A percentile compares a stretch with the other conserved stretches of the same genome.
These are phyloP conservation scores for Speoplatyrhinus poulsoni DNA, from an alignment of 2,113 vertebrate genomes.

Conservation along the genomic window DNA sequence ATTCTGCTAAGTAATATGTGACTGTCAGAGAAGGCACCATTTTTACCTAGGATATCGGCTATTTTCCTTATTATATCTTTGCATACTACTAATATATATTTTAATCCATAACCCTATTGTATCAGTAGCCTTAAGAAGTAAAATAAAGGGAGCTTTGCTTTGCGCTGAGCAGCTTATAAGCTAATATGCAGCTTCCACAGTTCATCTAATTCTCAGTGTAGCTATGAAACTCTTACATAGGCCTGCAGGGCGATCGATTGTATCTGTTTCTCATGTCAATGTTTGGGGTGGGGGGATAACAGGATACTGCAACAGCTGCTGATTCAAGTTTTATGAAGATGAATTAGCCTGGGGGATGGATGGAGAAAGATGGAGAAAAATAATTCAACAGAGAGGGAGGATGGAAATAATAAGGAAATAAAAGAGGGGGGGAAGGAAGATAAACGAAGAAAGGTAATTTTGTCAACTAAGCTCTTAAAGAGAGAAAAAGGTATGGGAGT, in stretches of 20 bases:
- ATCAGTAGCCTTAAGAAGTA: slow-evolving; percentile 17
- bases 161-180: slow-evolving; percentile 16
- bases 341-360: slow-evolving; percentile 21
- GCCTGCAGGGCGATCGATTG: slow-evolving; percentile 48
- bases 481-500: too few relatives aligned
- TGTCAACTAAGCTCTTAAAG: too few relatives aligned
- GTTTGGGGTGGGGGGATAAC: slow-evolving; percentile 3
- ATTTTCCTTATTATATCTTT: not conserved
- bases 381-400: slow-evolving; percentile 1
- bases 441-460: not conserved
- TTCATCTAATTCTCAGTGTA: slow-evolving; percentile 39
- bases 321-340: slow-evolving; percentile 45
- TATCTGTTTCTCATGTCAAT: slow-evolving; percentile 46
- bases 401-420: not conserved
- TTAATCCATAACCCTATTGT: slow-evolving; percentile 19
- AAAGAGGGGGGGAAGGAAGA: slow-evolving; percentile 9
- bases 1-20: too few relatives aligned
- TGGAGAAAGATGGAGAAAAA: slow-evolving; percentile 9
- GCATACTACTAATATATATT: slow-evolving; percentile 24
- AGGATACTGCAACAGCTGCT: slow-evolving; percentile 41
- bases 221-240: slow-evolving; percentile 33
- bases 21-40: too few relatives aligned
- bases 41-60: too few relatives aligned
- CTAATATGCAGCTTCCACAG: slow-evolving; percentile 44
- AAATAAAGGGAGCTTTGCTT: slow-evolving; percentile 14